Percentiles rank a stretch among this genome's conserved stretches.
Conservation (phyloP, 1,140 invertebrate genomes). For the Gyrodactylus salaris region DNA sequence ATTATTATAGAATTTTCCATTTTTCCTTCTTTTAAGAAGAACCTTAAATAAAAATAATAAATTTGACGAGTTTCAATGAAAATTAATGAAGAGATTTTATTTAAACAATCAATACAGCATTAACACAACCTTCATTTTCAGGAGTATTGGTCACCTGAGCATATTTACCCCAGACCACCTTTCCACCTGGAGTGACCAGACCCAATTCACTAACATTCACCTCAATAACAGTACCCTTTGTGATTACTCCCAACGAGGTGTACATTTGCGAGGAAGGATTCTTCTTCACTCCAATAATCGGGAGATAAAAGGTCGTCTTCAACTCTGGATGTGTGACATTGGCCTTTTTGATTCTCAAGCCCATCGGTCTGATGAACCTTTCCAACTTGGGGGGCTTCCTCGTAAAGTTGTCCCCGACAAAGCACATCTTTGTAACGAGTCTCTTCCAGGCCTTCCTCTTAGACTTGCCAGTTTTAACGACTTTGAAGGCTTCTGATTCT, state of each 20-base stretch:
- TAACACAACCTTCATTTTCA: slow-evolving; percentile 98
- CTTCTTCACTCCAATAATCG: slow-evolving; percentile 94
- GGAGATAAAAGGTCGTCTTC: slow-evolving; percentile 85
- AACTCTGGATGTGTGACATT: slow-evolving; percentile 96
- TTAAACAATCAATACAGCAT: slow-evolving; percentile 81
- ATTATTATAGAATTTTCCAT: no score
- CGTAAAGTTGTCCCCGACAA: slow-evolving; percentile 86
- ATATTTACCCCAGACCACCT: slow-evolving; percentile 98
- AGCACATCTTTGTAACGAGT: slow-evolving; percentile 79
- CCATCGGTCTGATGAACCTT: slow-evolving; percentile 87
- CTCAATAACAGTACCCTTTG: slow-evolving; percentile 32
- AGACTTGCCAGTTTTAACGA: slow-evolving; percentile 63
- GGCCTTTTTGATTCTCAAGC: slow-evolving; percentile 31
- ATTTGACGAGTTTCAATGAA: no score
- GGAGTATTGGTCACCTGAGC: slow-evolving; percentile 98
- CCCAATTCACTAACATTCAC: slow-evolving; percentile 90
- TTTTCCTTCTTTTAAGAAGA: no score
- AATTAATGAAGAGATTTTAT: not conserved
- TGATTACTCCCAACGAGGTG: slow-evolving; percentile 81
- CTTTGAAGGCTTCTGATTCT: slow-evolving; percentile 88
- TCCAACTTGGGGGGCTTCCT: slow-evolving; percentile 97
- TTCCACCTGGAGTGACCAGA: slow-evolving; percentile 84
- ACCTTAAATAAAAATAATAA: no score
- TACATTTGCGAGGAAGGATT: slow-evolving; percentile 91
- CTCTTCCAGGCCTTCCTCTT: slow-evolving; percentile 90